Conservation (phyloP, 2,797 vertebrate species). For the Distichodus sexfasciatus region DNA sequence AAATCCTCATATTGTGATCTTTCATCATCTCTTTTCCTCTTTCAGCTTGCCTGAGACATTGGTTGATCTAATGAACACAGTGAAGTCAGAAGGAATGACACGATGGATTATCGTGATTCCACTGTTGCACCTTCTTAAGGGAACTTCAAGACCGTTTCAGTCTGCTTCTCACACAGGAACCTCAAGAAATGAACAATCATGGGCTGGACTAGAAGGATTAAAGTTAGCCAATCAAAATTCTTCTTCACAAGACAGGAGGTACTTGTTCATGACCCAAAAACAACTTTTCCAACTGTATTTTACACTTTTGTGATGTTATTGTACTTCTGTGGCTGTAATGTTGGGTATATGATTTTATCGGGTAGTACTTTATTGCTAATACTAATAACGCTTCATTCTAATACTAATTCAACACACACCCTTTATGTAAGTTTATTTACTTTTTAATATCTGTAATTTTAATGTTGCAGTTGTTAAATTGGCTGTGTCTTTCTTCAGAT, state of each 20-base stretch:
- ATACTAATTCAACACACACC: not conserved
- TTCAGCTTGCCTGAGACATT: slow-evolving; percentile 58
- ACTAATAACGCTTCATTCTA: too few species aligned
- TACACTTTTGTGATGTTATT: too few species aligned
- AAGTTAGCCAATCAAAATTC: accelerated
- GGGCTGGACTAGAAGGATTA: slow-evolving; percentile 71
- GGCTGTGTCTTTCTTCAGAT: slow-evolving; percentile 46
- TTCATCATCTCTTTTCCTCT: not conserved
- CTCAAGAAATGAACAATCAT: not conserved
- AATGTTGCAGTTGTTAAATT: not conserved
- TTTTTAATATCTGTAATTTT: not conserved
- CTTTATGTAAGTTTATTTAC: not conserved
- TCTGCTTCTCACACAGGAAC: slow-evolving; percentile 9
- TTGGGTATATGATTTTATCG: too few species aligned
- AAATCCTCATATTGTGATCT: too few species aligned
- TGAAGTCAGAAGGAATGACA: not conserved
- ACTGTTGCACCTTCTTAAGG: slow-evolving; percentile 73
- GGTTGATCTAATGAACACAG: not conserved
- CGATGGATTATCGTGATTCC: slow-evolving; percentile 83
- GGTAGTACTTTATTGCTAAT: too few species aligned
- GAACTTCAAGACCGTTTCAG: slow-evolving; percentile 46
- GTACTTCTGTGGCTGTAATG: too few species aligned
- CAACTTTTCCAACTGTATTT: too few species aligned
- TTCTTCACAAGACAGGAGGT: slow-evolving; percentile 55
- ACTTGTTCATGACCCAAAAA: not conserved